Evolutionary conservation across 2,113 vertebrate genomes (phyloP).

Genomic region (Periophthalmodon schlosseri): DNA sequence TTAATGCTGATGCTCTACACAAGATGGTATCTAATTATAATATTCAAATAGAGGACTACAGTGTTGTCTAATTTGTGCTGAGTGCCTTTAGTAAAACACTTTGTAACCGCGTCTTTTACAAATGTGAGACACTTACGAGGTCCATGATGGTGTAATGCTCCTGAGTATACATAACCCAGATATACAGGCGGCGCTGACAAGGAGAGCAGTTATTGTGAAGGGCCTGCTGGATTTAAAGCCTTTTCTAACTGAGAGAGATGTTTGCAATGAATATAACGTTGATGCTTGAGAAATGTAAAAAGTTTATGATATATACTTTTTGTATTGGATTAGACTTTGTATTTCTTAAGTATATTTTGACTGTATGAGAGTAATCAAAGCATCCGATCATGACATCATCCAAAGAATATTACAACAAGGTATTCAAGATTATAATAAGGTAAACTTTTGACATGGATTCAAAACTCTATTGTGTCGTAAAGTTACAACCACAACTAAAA

Average conservation of each 20-base stretch:
- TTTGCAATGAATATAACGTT: background rate
- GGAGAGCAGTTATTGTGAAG: background rate
- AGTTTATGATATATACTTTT: background rate
- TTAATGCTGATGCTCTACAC: background rate
- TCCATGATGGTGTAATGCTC: conserved; percentile 4
- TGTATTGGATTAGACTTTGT: background rate
- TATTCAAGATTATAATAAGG: too few species aligned
- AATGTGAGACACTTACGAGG: conserved; percentile 7
- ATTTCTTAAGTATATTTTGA: too few species aligned
- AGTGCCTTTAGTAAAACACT: background rate
- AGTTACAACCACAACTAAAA: too few species aligned
- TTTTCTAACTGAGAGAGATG: background rate
- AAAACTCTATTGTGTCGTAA: too few species aligned
- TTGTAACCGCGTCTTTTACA: conserved; percentile 1
- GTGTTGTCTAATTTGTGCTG: background rate
- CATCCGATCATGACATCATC: too few species aligned
- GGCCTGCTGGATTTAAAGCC: background rate
- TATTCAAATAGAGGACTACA: background rate
- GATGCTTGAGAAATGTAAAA: background rate
- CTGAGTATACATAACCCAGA: conserved; percentile 5
- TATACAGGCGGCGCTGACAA: background rate
- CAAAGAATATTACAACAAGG: too few species aligned
- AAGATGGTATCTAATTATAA: background rate
- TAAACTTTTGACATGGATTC: too few species aligned
- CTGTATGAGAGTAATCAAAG: too few species aligned